Percentiles rank a stretch among this genome's conserved stretches.
Conservation (phyloP, 2,797 vertebrate genomes). For the Cetoscarus ocellatus region DNA sequence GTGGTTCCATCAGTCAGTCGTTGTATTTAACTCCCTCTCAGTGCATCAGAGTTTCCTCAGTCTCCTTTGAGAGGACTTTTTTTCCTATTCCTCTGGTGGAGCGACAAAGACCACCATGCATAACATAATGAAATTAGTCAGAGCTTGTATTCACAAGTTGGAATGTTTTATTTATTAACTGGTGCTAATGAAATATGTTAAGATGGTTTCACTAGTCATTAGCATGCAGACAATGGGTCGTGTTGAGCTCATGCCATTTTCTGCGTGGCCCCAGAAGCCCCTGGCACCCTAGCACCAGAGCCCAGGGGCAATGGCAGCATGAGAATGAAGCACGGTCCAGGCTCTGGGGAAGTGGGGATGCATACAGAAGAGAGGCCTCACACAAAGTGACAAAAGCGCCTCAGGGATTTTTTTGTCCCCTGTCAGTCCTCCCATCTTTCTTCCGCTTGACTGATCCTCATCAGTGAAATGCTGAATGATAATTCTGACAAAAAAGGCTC, state of each 20-base stretch:
- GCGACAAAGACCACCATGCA: constrained; percentile 34
- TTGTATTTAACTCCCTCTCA: constrained; percentile 29
- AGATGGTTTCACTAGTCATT: constrained; percentile 74
- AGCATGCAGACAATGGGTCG: constrained; percentile 83
- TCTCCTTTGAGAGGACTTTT: constrained; percentile 26
- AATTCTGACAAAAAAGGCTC: constrained; percentile 28
- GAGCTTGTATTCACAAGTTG: constrained; percentile 53
- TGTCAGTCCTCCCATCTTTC: constrained; percentile 72
- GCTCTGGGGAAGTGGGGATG: constrained; percentile 76
- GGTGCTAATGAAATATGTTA: constrained; percentile 73
- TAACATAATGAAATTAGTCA: constrained; percentile 66
- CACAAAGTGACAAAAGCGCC: constrained; percentile 84
- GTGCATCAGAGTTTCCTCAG: constrained; percentile 38
- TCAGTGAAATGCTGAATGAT: constrained; percentile 67
- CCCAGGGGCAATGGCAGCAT: constrained; percentile 83
- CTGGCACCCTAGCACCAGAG: constrained; percentile 80
- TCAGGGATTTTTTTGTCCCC: constrained; percentile 72
- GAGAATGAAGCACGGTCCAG: constrained; percentile 81
- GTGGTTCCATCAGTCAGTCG: constrained; percentile 46
- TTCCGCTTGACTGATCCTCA: constrained; percentile 69
- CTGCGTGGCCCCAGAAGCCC: constrained; percentile 79
- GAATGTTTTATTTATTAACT: constrained; percentile 70
- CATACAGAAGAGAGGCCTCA: constrained; percentile 87
- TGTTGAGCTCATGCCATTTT: constrained; percentile 80
- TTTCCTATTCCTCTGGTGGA: constrained; percentile 25